Evolutionary conservation across 1,140 invertebrate species (phyloP), one percentile per base, ranked within the genome.

Genomic region (Macrosteles quadrilineatus): DNA sequence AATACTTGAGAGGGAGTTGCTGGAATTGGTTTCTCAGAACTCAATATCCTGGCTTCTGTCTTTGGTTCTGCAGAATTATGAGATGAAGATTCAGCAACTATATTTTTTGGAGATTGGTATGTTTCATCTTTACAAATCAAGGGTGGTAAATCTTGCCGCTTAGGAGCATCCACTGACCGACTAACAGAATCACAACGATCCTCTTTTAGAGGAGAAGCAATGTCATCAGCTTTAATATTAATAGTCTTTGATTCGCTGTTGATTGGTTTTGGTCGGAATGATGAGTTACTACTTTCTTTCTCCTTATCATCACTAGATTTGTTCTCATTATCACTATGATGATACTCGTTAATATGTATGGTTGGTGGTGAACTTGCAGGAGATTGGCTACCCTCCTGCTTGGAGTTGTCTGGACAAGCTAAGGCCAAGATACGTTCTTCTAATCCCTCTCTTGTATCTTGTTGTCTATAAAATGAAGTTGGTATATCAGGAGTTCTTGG

Each of bases 401-500:
- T 59, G 12, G 67, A 27, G 53, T 62, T 50, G 55, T 74, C 73
- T 32, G 71, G 63, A 50, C 73, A 74, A 30, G 71, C 73, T 25
- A 74, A 64, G 29, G 74, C 57, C 36, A 73, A 57, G 47, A 75
- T 75, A 65, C 74, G 70, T 69, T 75, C 74, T 75, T 75, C 74
- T n/a, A 75, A 53, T 32, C 74, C 74, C 73, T 75, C 74, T 31
- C 74, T 73, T n/a, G 72, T 70, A 30, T 72, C 70, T 36, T 72
- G 65, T 47, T 71, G 67, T 31, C 68, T 57, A 40, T 71, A 74
- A 63, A 74, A 77, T 31, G 71, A 67, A 17, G 75, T 36, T 32
- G 77, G 74, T 29, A 77, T 74, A 59, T 81, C 85, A 19, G 84
- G 83, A 36, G 84, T 85, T 75, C 83, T 82, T 1, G 84, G 80